phyloP scores from a whole-genome alignment of 2,113 vertebrate genomes.

The Anser cygnoides region DNA sequence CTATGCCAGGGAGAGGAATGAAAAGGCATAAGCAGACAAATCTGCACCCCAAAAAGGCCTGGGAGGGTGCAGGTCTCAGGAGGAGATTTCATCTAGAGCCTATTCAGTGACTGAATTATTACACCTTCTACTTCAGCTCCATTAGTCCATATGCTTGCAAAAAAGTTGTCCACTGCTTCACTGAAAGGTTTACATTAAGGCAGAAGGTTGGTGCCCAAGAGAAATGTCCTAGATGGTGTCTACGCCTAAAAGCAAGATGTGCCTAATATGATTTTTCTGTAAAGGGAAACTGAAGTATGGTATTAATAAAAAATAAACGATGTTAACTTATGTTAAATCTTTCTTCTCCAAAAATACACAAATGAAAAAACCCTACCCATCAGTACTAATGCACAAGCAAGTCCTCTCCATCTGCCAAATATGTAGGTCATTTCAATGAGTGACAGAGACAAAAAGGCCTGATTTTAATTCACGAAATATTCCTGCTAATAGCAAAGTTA shows the following conservation, averaged over 20 bases:
- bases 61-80: background rate
- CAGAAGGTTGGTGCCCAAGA: conserved; percentile 36
- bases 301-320: conserved; percentile 72
- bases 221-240: conserved; percentile 55
- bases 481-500: conserved; percentile 65
- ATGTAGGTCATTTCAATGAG: conserved; percentile 62
- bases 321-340: conserved; percentile 66
- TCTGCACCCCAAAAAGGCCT: background rate
- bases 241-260: conserved; percentile 45
- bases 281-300: conserved; percentile 52
- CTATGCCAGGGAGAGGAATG: background rate
- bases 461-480: conserved; percentile 70
- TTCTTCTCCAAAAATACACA: conserved; percentile 54
- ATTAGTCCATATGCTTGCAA: background rate
- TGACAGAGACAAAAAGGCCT: conserved; percentile 62
- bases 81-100: background rate
- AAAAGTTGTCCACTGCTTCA: conserved; percentile 10
- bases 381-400: conserved; percentile 54
- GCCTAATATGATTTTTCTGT: conserved; percentile 46
- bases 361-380: conserved; percentile 36
- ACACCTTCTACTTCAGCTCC: conserved; percentile 1
- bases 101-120: background rate
- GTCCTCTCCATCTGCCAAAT: conserved; percentile 66
- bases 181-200: conserved; percentile 50
- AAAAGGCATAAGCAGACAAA: conserved; percentile 33